These are phyloP conservation scores for Ptychobarbus kaznakovi DNA, from an alignment of 2,797 vertebrate genomes.

Conservation along the genomic window DNA sequence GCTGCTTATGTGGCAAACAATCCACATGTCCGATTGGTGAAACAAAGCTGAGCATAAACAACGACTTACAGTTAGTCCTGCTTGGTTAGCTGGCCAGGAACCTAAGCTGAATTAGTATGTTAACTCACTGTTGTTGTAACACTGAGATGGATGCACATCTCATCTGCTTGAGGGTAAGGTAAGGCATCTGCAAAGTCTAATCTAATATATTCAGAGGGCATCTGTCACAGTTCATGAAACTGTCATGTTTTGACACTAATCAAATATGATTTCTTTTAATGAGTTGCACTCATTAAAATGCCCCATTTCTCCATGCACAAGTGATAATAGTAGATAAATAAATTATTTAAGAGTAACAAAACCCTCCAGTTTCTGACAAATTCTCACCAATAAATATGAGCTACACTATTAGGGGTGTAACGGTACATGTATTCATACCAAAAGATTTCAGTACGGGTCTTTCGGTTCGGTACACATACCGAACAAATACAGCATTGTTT, in stretches of 20 bases:
- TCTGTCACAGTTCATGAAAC: neutral
- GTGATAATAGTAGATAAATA: neutral
- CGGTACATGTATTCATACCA: neutral
- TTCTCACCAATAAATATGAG: neutral
- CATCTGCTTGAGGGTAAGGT: conserved; percentile 39
- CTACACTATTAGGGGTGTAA: neutral
- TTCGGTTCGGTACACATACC: too few species aligned
- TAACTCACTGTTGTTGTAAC: conserved; percentile 24
- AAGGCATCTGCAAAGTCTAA: conserved; percentile 39
- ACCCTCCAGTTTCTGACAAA: neutral
- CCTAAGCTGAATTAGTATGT: conserved; percentile 11
- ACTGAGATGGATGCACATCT: conserved; percentile 35
- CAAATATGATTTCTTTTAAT: neutral
- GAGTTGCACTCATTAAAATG: conserved; percentile 15
- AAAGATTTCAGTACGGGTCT: too few species aligned
- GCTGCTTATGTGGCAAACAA: conserved; percentile 30
- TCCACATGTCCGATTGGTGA: neutral
- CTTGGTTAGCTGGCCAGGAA: conserved; percentile 19
- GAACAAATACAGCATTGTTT: too few species aligned
- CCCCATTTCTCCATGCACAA: neutral
- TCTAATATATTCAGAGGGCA: conserved; percentile 11
- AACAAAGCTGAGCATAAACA: conserved; percentile 33
- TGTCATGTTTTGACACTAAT: neutral
- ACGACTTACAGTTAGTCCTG: conserved; percentile 21
- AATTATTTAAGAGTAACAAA: conserved; percentile 24